These are phyloP conservation scores for Drosophila dunni DNA, from an alignment of 1,140 invertebrate genomes.

Conservation along the genomic window DNA sequence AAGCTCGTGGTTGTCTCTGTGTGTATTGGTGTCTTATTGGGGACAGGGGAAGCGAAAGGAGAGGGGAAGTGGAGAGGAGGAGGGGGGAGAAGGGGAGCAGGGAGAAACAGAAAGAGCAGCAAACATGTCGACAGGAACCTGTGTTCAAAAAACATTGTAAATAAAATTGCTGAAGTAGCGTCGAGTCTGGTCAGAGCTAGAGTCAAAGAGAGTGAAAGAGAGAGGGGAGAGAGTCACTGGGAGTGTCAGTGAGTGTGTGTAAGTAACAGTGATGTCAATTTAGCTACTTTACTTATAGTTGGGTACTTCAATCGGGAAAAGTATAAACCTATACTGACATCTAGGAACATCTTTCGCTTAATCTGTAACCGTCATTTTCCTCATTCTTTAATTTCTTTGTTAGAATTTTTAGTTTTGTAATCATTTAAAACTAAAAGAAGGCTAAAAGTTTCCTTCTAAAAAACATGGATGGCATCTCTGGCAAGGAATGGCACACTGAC, in stretches of 20 bases:
- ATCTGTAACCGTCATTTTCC: too few relatives aligned
- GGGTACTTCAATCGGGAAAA: too few relatives aligned
- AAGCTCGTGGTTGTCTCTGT: constrained; percentile 49
- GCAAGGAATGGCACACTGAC: too few relatives aligned
- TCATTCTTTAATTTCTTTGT: too few relatives aligned
- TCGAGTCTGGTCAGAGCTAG: neutral
- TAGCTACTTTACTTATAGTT: too few relatives aligned
- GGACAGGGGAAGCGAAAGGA: constrained; percentile 54
- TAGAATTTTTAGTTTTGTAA: too few relatives aligned
- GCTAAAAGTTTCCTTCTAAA: too few relatives aligned
- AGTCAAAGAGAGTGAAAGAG: neutral
- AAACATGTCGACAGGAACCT: constrained; percentile 60
- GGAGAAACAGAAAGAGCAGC: neutral
- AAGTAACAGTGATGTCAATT: constrained; percentile 24
- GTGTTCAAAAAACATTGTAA: constrained; percentile 76
- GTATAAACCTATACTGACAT: too few relatives aligned
- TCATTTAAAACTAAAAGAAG: too few relatives aligned
- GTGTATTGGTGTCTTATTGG: constrained; percentile 57
- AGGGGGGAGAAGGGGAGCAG: neutral
- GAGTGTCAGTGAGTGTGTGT: neutral
- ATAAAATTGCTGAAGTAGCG: constrained; percentile 59
- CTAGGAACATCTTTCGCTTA: too few relatives aligned
- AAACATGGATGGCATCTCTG: too few relatives aligned
- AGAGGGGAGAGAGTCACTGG: neutral
- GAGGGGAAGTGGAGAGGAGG: constrained; percentile 1